These are phyloP conservation scores for Drosophila antonietae DNA, from an alignment of 2,888 invertebrate species.

Conservation along the genomic window DNA sequence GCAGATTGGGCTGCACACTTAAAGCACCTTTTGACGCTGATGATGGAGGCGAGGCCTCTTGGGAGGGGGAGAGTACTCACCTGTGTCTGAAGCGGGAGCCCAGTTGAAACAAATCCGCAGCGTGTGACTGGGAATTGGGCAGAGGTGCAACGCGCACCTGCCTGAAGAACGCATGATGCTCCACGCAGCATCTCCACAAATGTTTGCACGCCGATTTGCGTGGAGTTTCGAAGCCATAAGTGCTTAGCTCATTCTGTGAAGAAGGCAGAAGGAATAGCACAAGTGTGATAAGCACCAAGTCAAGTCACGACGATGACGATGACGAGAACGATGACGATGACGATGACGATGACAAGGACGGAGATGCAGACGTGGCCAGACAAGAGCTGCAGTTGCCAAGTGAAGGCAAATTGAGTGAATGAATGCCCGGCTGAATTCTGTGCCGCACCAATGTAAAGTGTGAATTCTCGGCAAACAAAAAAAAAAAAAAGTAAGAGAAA, in stretches of 20 bases:
- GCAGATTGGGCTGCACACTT: slow-evolving; percentile 41
- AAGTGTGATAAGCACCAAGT: slow-evolving; percentile 69
- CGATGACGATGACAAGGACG: slow-evolving; percentile 14
- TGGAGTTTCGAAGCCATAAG: slow-evolving; percentile 98
- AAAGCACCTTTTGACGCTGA: slow-evolving; percentile 8
- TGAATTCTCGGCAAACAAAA: slow-evolving; percentile 61
- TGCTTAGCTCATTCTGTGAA: slow-evolving; percentile 94
- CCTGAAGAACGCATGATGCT: slow-evolving; percentile 97
- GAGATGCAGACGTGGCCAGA: slow-evolving; percentile 32
- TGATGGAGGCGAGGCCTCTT: background rate
- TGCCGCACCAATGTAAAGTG: slow-evolving; percentile 59
- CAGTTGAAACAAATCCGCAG: slow-evolving; percentile 91
- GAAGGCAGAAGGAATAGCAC: slow-evolving; percentile 24
- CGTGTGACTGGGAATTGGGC: slow-evolving; percentile 86
- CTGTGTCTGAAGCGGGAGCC: slow-evolving; percentile 93
- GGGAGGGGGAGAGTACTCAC: slow-evolving; percentile 83
- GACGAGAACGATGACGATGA: slow-evolving; percentile 12
- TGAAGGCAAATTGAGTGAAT: slow-evolving; percentile 78
- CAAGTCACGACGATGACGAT: slow-evolving; percentile 41
- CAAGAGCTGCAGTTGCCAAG: slow-evolving; percentile 63
- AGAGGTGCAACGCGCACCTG: slow-evolving; percentile 92
- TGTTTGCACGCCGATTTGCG: slow-evolving; percentile 97
- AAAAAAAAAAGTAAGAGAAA: background rate
- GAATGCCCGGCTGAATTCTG: slow-evolving; percentile 68
- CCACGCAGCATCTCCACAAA: slow-evolving; percentile 97